A percentile compares a stretch with the other conserved stretches of the same genome.
phyloP scores from a whole-genome alignment of 2,113 vertebrate species.

The Oxyura jamaicensis region DNA sequence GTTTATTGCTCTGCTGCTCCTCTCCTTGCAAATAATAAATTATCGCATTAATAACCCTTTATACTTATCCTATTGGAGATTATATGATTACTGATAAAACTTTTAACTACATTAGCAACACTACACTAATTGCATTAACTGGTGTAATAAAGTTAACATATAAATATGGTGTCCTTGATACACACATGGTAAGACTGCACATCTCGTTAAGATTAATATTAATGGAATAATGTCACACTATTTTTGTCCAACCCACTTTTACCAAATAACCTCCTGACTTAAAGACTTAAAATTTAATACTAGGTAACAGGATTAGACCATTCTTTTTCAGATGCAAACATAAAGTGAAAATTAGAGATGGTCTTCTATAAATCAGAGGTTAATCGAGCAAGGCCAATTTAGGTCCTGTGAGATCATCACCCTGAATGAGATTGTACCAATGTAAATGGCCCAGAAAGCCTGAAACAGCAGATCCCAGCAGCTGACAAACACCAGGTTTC shows the following conservation, averaged over 20 bases:
- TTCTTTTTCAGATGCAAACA: not conserved
- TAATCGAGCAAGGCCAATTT: not conserved
- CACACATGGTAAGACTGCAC: conserved; percentile 16
- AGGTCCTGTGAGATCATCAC: not conserved
- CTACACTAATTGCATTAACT: conserved; percentile 61
- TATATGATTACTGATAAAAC: conserved; percentile 51
- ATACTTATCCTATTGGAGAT: conserved; percentile 38
- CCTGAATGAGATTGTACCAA: not conserved
- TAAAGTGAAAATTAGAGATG: not conserved
- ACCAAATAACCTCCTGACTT: not conserved
- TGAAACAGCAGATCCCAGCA: not conserved
- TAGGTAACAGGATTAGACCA: conserved; percentile 2
- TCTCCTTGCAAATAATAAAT: conserved; percentile 50
- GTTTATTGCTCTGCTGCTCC: conserved; percentile 39
- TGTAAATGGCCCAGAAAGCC: not conserved
- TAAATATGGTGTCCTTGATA: conserved; percentile 52
- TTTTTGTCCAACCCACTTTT: conserved; percentile 10
- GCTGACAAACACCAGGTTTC: not conserved
- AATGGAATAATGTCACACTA: conserved; percentile 13
- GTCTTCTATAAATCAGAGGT: not conserved
- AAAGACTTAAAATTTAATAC: conserved; percentile 31
- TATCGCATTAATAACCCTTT: conserved; percentile 41
- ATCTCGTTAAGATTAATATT: conserved; percentile 49
- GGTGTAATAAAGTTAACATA: conserved; percentile 9
- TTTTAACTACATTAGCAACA: conserved; percentile 54